A percentile compares a stretch with the other conserved stretches of the same genome.
These are phyloP conservation scores for Cinara cedri DNA, from an alignment of 2,888 invertebrate genomes.

Conservation along the genomic window DNA sequence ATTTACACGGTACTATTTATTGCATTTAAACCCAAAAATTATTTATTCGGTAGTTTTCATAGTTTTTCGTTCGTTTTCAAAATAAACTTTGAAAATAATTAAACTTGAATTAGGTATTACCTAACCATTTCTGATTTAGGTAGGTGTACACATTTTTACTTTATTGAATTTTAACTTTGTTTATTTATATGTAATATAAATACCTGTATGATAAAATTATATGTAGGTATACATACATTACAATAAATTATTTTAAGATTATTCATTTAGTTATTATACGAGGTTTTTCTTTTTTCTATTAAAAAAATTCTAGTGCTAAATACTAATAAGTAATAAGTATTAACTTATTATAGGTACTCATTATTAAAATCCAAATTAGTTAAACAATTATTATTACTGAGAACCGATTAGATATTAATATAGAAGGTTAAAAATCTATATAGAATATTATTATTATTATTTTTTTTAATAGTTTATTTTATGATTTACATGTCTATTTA, in stretches of 20 bases:
- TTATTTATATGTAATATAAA: too few species aligned
- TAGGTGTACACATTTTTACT: neutral
- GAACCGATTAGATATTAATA: conserved; percentile 1
- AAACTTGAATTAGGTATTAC: too few species aligned
- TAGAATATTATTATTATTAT: neutral
- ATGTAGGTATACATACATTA: too few species aligned
- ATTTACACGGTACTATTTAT: too few species aligned
- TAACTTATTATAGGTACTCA: neutral
- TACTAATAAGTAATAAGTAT: conserved; percentile 9
- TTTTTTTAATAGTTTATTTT: neutral
- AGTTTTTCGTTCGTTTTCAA: too few species aligned
- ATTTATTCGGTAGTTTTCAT: too few species aligned
- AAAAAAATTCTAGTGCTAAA: neutral
- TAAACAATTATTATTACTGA: neutral
- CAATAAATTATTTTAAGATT: too few species aligned
- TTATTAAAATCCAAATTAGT: conserved; percentile 20
- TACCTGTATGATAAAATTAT: too few species aligned
- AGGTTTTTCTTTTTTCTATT: neutral
- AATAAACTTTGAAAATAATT: neutral
- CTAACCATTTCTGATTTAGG: neutral
- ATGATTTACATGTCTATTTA: conserved; percentile 19
- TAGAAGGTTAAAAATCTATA: conserved; percentile 10
- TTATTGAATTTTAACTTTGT: too few species aligned
- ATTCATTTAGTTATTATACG: too few species aligned
- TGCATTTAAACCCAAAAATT: too few species aligned